Evolutionary conservation across 2,113 vertebrate species (phyloP).

Genomic region (Myotis lucifugus): DNA sequence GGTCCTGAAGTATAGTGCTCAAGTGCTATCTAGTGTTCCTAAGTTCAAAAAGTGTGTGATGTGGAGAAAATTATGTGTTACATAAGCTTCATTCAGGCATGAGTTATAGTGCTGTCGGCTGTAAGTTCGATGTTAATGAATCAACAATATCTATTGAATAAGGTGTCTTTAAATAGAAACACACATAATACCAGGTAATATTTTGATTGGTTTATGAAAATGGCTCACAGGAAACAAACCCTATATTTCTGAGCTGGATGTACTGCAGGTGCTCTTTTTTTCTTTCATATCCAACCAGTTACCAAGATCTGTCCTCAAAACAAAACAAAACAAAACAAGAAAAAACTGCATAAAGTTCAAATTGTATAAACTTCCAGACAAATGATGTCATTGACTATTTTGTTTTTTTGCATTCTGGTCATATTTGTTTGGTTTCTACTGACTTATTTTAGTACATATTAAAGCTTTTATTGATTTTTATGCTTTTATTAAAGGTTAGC

Average conservation of each 20-base stretch:
- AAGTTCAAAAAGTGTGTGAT: background rate
- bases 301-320: background rate
- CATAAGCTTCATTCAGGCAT: background rate
- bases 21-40: background rate
- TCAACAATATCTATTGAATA: background rate
- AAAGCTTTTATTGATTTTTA: conserved; percentile 10
- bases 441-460: conserved; percentile 18
- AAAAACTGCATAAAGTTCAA: background rate
- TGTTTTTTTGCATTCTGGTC: background rate
- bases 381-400: background rate
- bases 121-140: background rate
- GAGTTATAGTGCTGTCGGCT: background rate
- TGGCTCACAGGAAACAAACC: background rate
- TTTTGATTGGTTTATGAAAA: background rate
- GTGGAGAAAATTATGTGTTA: background rate
- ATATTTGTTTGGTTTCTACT: conserved; percentile 4
- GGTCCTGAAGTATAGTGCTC: background rate
- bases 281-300: background rate
- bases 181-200: background rate
- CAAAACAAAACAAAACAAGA: background rate
- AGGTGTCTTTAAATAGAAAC: background rate
- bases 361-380: background rate
- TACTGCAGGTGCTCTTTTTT: background rate
- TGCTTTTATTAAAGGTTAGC: background rate
- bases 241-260: background rate